Evolutionary conservation across 1,140 invertebrate genomes (phyloP), one percentile per base, ranked within the genome.

Genomic region (Trichomalopsis sarcophagae): DNA sequence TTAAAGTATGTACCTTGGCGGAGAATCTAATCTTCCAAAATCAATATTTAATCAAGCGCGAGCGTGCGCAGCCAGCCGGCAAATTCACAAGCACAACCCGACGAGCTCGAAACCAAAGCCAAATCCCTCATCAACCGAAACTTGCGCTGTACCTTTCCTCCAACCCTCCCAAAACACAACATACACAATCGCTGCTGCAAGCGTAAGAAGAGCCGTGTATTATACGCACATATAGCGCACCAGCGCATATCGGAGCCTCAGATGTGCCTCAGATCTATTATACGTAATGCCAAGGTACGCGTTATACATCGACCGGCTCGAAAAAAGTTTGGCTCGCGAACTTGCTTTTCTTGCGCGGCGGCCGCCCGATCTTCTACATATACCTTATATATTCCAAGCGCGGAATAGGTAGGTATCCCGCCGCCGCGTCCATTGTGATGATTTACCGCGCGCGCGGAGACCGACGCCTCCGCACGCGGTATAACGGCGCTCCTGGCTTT

Each of bases 301-400:
- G 44, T 11, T 47, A 27, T 27, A 17, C 40, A 74, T 74, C 33
- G 30, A 44, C 71, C 27, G 62, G 0, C 4, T 44, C 3, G 36
- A 33, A 80, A 80, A 75, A 82, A 83, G 50, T 83, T 84, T 55
- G 44, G 50, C 62, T 30, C 55, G 78, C n/a, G 17, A 80, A 80
- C 78, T 36, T 69, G 13, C 74, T 30, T 50, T 66, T 47, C 23
- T 69, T 30, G 13, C 36, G 17, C 36, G 69, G 50, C 23, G 7
- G 33, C 21, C 40, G 62, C 30, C 36, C 71, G 55, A n/a, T 30
- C 44, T 50, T 50, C 21, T 13, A 50, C 13, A 66, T 71, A 66
- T 40, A n/a, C n/a, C 66, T 7, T 11, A 68, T 30, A 47, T 23
- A 77, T 66, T 78, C 47, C 55, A 78, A 21, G 23, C 76, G 27